phyloP scores from a whole-genome alignment of 2,888 invertebrate species.

The Macrosiphum euphorbiae region DNA sequence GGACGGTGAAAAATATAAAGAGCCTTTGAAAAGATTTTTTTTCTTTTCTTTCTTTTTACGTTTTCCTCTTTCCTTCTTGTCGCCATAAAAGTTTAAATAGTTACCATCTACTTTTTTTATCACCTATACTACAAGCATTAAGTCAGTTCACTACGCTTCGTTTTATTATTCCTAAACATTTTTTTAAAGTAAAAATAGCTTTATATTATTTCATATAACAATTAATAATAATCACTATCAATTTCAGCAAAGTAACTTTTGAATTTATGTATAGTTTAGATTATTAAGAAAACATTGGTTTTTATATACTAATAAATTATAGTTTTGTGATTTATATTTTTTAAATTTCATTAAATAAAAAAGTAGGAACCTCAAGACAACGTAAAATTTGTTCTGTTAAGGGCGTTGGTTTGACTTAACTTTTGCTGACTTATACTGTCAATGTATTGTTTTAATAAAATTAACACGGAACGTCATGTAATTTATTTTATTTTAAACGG shows the following conservation, averaged over 20 bases:
- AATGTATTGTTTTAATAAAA: neutral
- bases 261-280: neutral
- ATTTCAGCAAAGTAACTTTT: neutral
- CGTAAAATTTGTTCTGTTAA: neutral
- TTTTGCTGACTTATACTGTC: neutral
- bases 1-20: constrained; percentile 35
- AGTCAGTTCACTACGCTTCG: neutral
- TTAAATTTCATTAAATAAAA: neutral
- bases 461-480: neutral
- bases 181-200: neutral
- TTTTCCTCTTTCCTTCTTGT: constrained; percentile 39
- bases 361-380: neutral
- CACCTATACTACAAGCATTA: neutral
- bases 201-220: neutral
- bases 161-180: neutral
- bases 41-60: constrained; percentile 3
- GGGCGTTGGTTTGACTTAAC: neutral
- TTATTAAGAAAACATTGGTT: neutral
- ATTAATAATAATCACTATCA: neutral
- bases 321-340: neutral
- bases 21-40: constrained; percentile 55
- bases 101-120: constrained; percentile 8
- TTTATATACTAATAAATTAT: constrained; percentile 7
- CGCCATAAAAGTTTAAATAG: constrained; percentile 53
- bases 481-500: neutral